Evolutionary conservation across 2,888 invertebrate species (phyloP), one percentile per base, ranked within the genome.

Genomic region (Diarsia brunnea): DNA sequence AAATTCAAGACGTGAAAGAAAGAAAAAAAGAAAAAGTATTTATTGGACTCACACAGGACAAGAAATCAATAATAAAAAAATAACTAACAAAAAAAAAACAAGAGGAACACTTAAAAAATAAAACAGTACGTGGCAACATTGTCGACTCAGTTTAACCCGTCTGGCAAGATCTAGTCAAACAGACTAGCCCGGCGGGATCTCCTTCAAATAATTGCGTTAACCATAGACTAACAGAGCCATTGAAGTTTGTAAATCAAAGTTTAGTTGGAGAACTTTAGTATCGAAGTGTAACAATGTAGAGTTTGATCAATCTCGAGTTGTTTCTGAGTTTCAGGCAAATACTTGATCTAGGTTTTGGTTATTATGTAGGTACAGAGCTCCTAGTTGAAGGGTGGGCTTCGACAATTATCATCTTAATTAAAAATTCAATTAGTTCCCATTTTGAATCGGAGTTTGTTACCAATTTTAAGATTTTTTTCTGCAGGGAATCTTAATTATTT

Each of bases 241-340:
- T 19, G 47, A 70, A 81, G 81, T 84, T 84, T 53, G 64, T 65
- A 65, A 65, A 80, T 81, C 70, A 43, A 82, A 84, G 75, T 81
- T 81, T 81, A 19, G 53, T 61, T 55, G 0, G 4, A 2, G 58
- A 27, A 63, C 27, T 64, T 66, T 31, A 19, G 47, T 53, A 43
- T 66, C 31, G 53, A 68, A 43, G 47, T 45, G 60, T 51, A 65
- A 83, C 84, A 69, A 69, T 45, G 79, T 83, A 21, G 31, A 66
- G 43, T 55, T 19, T 64, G 65, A 69, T 79, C 60, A 49, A 58
- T 43, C 65, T 65, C 1, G 24, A 79, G 64, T 69, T 21, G 69
- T 24, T 69, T 43, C 38, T 69, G 14, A 69, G 16, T 70, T 75
- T 31, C 49, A 45, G 24, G 16, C 49, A 70, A 75, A 47, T 80